Evolutionary conservation across 1,140 invertebrate genomes (phyloP), one percentile per base, ranked within the genome.

Genomic region (Spodoptera frugiperda): DNA sequence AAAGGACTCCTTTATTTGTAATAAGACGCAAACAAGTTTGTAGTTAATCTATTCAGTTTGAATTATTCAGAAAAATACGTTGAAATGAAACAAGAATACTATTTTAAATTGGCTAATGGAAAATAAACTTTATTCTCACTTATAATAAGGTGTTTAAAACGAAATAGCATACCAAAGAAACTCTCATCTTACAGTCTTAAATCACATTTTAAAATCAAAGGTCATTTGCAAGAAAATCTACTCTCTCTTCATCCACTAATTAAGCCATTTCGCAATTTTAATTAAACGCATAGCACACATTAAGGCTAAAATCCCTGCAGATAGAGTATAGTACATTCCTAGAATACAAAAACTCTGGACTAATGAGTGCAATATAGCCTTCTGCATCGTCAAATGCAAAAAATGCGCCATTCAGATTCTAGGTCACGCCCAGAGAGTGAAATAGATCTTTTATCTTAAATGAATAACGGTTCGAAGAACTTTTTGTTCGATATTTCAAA

Each of bases 311-410:
- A 48, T 15, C 17, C 53, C 17, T 70, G 21, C 25, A 70, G n/a
- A 44, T 55, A 53, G 33, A 73, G 65, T 68, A 73, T 67, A 78
- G n/a, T 49, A 78, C 70, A 55, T 63, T 15, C 53, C 21, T 65
- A 17, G 77, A 78, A 74, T 68, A 68, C 63, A 74, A 72, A 61
- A 78, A 48, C 70, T 78, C 33, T 46, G 53, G 51, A 67, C 61
- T 78, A 78, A 78, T 78, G 71, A 78, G 71, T 68, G 77, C 77
- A 78, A 78, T 78, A 78, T 74, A 78, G 61, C 30, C 70, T 53
- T 55, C 77, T 63, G 68, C 49, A 59, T 51, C 33, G 51, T 21
- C 55, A 46, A 74, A 78, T 74, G 77, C 71, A 55, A 78, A 78
- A 78, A 78, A 78, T 68, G 61, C 71, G 54, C 17, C 61, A 54